A percentile compares a stretch with the other conserved stretches of the same genome.
Conservation (phyloP, 1,140 invertebrate genomes). For the Monochamus saltuarius region DNA sequence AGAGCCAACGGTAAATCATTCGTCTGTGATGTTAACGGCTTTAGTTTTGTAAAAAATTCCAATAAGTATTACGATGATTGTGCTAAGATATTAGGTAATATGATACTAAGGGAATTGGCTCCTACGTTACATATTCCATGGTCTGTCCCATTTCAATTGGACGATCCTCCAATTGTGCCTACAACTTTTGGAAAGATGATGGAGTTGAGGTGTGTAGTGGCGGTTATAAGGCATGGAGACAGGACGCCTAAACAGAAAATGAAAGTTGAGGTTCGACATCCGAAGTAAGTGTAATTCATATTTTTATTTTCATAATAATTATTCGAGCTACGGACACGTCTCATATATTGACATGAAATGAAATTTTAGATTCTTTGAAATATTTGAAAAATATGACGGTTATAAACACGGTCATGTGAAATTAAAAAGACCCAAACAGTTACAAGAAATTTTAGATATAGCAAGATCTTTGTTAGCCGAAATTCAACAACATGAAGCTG, state of each 20-base stretch:
- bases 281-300: slow-evolving; percentile 68
- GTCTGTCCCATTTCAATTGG: slow-evolving; percentile 94
- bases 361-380: slow-evolving; percentile 89
- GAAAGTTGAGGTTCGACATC: slow-evolving; percentile 99
- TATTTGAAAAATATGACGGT: slow-evolving; percentile 97
- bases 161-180: slow-evolving; percentile 98
- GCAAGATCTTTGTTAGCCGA: slow-evolving; percentile 84
- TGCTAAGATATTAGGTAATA: slow-evolving; percentile 91
- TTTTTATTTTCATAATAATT: not conserved
- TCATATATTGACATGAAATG: too few species aligned
- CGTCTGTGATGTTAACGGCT: slow-evolving; percentile 99
- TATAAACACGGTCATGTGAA: slow-evolving; percentile 95
- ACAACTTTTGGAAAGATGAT: slow-evolving; percentile 99
- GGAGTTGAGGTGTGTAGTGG: slow-evolving; percentile 97
- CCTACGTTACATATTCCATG: slow-evolving; percentile 95
- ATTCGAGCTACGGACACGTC: too few species aligned
- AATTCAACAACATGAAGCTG: slow-evolving; percentile 79
- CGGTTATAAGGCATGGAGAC: slow-evolving; percentile 98
- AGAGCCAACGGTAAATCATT: slow-evolving; percentile 82
- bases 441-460: slow-evolving; percentile 97
- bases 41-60: slow-evolving; percentile 99
- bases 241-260: slow-evolving; percentile 99
- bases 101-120: slow-evolving; percentile 88
- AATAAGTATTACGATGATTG: slow-evolving; percentile 99
- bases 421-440: slow-evolving; percentile 94